Base-by-base conservation (phyloP, 30 jellyfish, hydroid and myxozoan genomes). In the Rhopilema esculentum region DNA sequence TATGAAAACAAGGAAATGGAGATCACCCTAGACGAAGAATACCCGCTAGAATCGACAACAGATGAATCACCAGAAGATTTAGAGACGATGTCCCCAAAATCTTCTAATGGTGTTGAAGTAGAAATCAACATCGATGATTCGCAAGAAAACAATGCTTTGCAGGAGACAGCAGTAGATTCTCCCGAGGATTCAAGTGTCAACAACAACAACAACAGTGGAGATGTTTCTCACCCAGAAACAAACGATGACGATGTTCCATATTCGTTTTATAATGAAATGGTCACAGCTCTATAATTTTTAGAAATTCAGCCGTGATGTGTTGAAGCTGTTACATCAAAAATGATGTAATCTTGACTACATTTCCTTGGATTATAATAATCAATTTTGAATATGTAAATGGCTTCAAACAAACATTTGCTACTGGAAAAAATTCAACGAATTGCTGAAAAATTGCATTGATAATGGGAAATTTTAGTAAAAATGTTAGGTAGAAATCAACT, bases 11-110 rank as follows among this genome's bases (percentile, higher is more conserved):
- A 80, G 27, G 27, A 67, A 40, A 61, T 33, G 48, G 82, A 84
- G 32, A 23, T 84, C 31, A 71, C 61, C 22, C 32, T 84, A 19
- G 75, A 70, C 0, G 81, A 70, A 51, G 92, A 70, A 51, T 84
- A 27, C n/a, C 80, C 86, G 8, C 8, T 25, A 16, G 92, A 84
- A 21, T 84, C 92, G 0, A 70, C 86, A 0, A 84, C 92, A 0
- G 92, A 84, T 61, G 87, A 83, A 0, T 57, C 72, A 0, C 72
- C n/a, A 16, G 85, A 71, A 40, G 27, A 61, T 23, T 8, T 12
- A 40, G 57, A 50, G 12, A 19, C 49, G 19, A 68, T 25, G 4
- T 80, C 90, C 1, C 81, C 90, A 29, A 67, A 52, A 6, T 23
- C 90, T 30, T 9, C 6, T 48, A 6, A 20, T 12, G 63, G 29